Base-by-base conservation (phyloP, 2,888 invertebrate species). In the Scaptomyza polygonia region DNA sequence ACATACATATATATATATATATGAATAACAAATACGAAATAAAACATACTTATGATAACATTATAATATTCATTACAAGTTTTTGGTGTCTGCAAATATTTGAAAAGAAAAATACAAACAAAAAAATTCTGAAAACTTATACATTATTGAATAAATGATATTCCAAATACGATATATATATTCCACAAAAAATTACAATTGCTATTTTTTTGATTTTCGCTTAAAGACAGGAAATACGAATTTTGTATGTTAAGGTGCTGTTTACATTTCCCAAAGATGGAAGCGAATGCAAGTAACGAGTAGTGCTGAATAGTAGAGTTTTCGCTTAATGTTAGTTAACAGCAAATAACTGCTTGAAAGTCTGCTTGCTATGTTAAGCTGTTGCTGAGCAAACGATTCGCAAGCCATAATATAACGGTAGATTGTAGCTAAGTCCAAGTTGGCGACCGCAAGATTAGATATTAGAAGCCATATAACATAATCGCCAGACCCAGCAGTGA, bases 101-200 rank as follows among this genome's bases (percentile, higher is more conserved):
- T 63, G 34, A 57, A 62, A 63, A 62, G 45, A 55, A 29, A 61
- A 36, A 21, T 42, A 40, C 56, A 61, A 5, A 12, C 12, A 42
- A 11, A 3, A 39, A 48, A 39, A 44, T 49, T 27, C 25, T n/a
- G 5, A 40, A 62, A 51, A 27, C 5, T 25, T 25, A 42, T 39
- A 65, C 67, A 76, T 77, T 59, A 72, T 63, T 72, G 81, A 80
- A 76, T 76, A 80, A 76, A 76, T 59, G 36, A 67, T 76, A 76
- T 80, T 77, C 63, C 58, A 67, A 53, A 66, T 70, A 49, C 12
- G 30, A 49, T 49, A 48, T 48, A 49, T 49, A 48, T 48, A 48
- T 48, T 48, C 48, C 48, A 48, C 48, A 21, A 48, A 21, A 21
- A 47, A 12, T 4, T 1, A n/a, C 9, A 39, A 48, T 32, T n/a